phyloP scores from a whole-genome alignment of 2,797 vertebrate species.

The Jordanella pulchra region DNA sequence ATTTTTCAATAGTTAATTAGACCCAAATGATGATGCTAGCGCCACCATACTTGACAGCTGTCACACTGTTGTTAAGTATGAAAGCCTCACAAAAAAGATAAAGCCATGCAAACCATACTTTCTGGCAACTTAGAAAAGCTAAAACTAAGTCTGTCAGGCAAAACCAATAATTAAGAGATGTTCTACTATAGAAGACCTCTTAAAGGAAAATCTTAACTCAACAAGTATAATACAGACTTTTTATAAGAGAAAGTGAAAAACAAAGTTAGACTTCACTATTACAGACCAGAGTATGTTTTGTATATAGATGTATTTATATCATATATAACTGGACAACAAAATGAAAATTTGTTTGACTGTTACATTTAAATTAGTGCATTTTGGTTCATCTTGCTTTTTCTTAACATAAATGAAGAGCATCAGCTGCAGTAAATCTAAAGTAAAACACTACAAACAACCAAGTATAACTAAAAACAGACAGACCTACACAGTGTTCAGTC shows the following conservation, averaged over 20 bases:
- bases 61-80: background rate
- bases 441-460: background rate
- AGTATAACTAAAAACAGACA: background rate
- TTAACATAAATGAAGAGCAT: background rate
- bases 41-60: background rate
- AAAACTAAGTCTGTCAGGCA: background rate
- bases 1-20: background rate
- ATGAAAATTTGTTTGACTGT: background rate
- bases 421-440: background rate
- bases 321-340: background rate
- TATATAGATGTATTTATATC: background rate
- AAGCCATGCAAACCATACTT: background rate
- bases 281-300: background rate
- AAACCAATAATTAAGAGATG: background rate
- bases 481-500: conserved; percentile 1
- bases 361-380: background rate
- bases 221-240: background rate
- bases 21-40: background rate
- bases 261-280: background rate
- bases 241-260: background rate
- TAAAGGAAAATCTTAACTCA: no score
- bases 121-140: background rate
- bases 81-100: background rate
- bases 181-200: no score
- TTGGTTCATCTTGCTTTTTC: background rate